Percentiles rank a stretch among this genome's conserved stretches.
Evolutionary conservation across 1,140 invertebrate genomes (phyloP).

Genomic region (Diachasma alloeum): DNA sequence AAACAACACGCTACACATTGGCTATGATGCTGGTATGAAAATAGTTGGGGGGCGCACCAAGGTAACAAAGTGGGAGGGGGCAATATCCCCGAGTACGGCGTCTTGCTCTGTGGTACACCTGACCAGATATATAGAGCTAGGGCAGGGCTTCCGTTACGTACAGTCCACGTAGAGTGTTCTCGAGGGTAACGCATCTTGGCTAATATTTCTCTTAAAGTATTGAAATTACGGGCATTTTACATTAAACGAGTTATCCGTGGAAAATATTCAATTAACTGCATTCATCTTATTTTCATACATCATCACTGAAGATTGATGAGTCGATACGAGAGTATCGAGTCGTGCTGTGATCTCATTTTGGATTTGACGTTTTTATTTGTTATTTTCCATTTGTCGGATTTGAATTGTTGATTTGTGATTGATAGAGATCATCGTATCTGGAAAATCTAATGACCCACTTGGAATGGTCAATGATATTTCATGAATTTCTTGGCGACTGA

Average conservation of each 20-base stretch:
- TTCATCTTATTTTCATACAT: too few relatives aligned
- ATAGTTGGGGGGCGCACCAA: constrained; percentile 41
- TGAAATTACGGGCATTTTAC: neutral
- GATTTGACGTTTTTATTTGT: neutral
- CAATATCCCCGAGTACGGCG: constrained; percentile 58
- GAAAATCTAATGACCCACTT: too few relatives aligned
- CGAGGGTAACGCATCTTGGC: constrained; percentile 57
- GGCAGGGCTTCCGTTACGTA: constrained; percentile 65
- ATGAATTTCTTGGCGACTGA: neutral
- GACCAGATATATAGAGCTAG: constrained; percentile 68
- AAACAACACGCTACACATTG: constrained; percentile 22
- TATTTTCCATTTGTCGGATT: neutral
- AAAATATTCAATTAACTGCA: neutral
- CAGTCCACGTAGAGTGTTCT: constrained; percentile 64
- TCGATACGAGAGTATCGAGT: neutral
- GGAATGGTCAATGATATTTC: neutral
- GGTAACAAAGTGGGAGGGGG: constrained; percentile 45
- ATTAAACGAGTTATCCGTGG: neutral
- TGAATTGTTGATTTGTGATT: constrained; percentile 1
- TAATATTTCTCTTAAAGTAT: neutral
- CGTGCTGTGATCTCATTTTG: neutral
- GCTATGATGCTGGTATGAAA: constrained; percentile 57
- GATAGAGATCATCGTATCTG: too few relatives aligned
- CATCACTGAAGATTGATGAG: too few relatives aligned
- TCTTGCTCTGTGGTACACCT: constrained; percentile 50